Evolutionary conservation across 2,797 vertebrate genomes (phyloP), one percentile per base, ranked within the genome.

Genomic region (Sciurus vulgaris): DNA sequence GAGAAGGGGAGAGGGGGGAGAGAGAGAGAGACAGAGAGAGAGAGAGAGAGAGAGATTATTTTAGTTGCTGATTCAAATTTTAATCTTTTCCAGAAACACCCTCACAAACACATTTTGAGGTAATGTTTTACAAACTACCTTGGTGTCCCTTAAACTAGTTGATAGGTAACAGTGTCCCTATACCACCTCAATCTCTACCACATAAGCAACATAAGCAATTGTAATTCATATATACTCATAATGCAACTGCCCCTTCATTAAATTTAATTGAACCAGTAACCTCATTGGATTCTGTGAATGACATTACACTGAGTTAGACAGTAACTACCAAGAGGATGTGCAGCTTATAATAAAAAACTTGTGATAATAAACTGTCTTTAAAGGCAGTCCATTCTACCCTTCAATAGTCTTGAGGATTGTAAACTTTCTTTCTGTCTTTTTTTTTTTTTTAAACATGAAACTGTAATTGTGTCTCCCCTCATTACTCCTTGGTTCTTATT

Each of bases 391-490:
- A 0, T 51, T 72, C 54, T 30, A 84, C 17, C 63, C 20, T 69
- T 87, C 35, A 8, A 30, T 67, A 33, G 9, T 87, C 77, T 84
- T 47, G 33, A 95, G 0, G 1, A 49, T 41, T 79, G 67, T 69
- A 70, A 51, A 28, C 38, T 95, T 18, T 20, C 28, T 91, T n/a
- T n/a, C 5, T n/a, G n/a, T n/a, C n/a, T n/a, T n/a, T n/a, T 54
- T 20, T 54, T 22, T 56, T 56, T 56, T 22, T 22, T 18, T 18
- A 56, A 56, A 47, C 5, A 7, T 73, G 51, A 10, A 63, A 30
- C 24, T 72, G 30, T 76, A 91, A 94, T 72, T 89, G 51, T 7
- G 72, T 94, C 89, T 95, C 28, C 26, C 78, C 9, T n/a, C 72
- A 35, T 54, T 69, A 54, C 28, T 3, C 24, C 38, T 47, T 47